Evolutionary conservation across 1,140 invertebrate species (phyloP).

Genomic region (Bombus turneri): DNA sequence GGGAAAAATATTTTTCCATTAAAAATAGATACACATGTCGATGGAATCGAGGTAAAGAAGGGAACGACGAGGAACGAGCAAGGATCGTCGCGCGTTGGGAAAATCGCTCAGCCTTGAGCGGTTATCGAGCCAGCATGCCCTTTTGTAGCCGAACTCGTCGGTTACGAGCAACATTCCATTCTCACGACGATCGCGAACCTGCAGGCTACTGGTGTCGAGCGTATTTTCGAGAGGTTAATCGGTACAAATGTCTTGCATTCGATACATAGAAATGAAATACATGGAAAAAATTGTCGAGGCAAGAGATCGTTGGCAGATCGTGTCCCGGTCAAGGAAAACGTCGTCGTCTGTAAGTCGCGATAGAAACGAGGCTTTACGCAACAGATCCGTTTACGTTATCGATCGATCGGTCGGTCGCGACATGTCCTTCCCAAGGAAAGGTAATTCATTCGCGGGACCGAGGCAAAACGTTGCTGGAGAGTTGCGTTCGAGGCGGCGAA

Average conservation of each 20-base stretch:
- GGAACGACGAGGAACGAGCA: conserved; percentile 18
- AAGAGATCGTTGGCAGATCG: conserved; percentile 46
- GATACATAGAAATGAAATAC: neutral
- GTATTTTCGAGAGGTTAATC: conserved; percentile 42
- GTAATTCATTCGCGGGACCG: conserved; percentile 35
- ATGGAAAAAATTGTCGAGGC: neutral
- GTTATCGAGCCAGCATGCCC: conserved; percentile 63
- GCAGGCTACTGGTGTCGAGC: conserved; percentile 24
- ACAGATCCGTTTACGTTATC: neutral
- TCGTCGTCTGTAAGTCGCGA: conserved; percentile 16
- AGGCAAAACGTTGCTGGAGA: conserved; percentile 39
- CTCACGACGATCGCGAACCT: conserved; percentile 66
- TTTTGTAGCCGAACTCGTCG: conserved; percentile 65
- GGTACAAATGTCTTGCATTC: neutral
- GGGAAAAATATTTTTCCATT: neutral
- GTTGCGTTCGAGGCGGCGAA: conserved; percentile 54
- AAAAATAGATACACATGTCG: neutral
- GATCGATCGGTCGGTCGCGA: conserved; percentile 27
- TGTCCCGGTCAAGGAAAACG: conserved; percentile 56
- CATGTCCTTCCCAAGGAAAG: conserved; percentile 68
- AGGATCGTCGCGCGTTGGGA: conserved; percentile 46
- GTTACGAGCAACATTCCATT: conserved; percentile 67
- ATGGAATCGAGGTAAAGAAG: conserved; percentile 18
- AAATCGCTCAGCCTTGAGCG: conserved; percentile 62
- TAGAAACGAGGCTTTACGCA: conserved; percentile 63